A percentile compares a stretch with the other conserved stretches of the same genome.
Evolutionary conservation across 2,113 vertebrate species (phyloP).

Genomic region (Charina bottae): DNA sequence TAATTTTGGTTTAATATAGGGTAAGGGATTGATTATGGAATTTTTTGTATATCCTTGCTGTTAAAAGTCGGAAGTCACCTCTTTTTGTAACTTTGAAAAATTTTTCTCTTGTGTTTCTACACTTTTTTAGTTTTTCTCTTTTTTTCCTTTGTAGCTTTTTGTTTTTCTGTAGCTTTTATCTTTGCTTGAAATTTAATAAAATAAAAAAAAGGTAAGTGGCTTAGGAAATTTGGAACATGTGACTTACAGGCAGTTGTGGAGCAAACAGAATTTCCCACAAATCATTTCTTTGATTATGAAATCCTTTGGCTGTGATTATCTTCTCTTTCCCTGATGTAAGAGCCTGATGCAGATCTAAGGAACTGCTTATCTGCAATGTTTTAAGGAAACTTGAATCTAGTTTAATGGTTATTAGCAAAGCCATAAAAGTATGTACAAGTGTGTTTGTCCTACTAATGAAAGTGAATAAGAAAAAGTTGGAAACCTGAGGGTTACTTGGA

Average conservation of each 20-base stretch:
- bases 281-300: not conserved
- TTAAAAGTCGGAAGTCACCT: too few species aligned
- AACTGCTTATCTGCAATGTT: not conserved
- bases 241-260: not conserved
- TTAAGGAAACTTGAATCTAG: not conserved
- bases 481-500: not conserved
- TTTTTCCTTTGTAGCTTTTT: too few species aligned
- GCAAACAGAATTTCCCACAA: not conserved
- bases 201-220: too few species aligned
- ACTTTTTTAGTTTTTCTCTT: too few species aligned
- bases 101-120: too few species aligned
- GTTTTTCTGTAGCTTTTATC: too few species aligned
- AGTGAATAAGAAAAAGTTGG: not conserved
- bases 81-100: too few species aligned
- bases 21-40: too few species aligned
- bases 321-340: not conserved
- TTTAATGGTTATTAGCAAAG: not conserved
- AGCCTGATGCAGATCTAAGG: not conserved
- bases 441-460: not conserved
- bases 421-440: not conserved
- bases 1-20: too few species aligned
- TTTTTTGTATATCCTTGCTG: too few species aligned
- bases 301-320: not conserved
- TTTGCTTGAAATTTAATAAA: too few species aligned
- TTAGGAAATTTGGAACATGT: not conserved